phyloP scores from a whole-genome alignment of 2,113 vertebrate genomes.

The Actenoides lindsayi region DNA sequence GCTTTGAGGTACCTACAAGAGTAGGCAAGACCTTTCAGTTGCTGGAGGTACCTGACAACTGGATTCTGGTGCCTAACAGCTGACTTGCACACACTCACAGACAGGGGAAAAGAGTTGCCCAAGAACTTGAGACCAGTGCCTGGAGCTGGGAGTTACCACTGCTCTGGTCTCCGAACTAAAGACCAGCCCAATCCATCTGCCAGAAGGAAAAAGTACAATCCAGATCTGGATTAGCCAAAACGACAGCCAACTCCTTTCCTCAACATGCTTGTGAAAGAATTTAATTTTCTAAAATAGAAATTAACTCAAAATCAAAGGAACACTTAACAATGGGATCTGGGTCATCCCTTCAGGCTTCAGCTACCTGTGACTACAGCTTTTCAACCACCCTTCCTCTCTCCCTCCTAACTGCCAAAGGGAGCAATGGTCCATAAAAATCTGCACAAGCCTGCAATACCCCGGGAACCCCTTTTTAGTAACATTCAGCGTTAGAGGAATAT shows the following conservation, averaged over 20 bases:
- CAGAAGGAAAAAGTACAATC: not conserved
- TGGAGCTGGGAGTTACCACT: not conserved
- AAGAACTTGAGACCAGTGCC: not conserved
- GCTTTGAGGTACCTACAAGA: not conserved
- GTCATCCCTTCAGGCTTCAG: not conserved
- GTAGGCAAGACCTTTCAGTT: not conserved
- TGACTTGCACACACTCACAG: not conserved
- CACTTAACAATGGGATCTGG: not conserved
- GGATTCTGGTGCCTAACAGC: not conserved
- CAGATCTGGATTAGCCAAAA: not conserved
- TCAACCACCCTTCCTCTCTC: not conserved
- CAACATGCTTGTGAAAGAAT: fast-evolving
- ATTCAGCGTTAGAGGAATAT: fast-evolving
- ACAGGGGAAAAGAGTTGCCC: not conserved
- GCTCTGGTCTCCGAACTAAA: not conserved
- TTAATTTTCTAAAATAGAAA: not conserved
- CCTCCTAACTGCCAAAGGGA: not conserved
- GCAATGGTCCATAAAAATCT: not conserved
- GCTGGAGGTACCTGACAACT: not conserved
- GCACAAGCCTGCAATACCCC: not conserved
- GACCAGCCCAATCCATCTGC: not conserved
- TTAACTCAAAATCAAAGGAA: not conserved
- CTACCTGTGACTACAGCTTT: not conserved
- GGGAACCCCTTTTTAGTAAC: not conserved
- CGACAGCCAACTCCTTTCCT: not conserved